phyloP scores from a whole-genome alignment of 2,888 invertebrate genomes.

The Himalopsyche japonica region DNA sequence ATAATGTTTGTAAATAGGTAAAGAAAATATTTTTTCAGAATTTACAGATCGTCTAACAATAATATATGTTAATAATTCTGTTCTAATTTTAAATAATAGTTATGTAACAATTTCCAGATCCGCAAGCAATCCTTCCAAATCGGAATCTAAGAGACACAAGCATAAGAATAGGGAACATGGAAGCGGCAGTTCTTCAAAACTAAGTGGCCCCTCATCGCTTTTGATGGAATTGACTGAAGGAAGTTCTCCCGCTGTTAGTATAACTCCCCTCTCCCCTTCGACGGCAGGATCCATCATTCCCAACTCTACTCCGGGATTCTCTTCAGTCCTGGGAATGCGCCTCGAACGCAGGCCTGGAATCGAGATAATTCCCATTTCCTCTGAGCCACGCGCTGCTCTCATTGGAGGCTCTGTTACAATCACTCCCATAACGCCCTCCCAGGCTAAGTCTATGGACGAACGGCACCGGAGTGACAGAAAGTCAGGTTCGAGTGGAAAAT shows the following conservation, averaged over 20 bases:
- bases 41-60: too few species aligned
- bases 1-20: too few species aligned
- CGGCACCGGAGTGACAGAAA: slow-evolving; percentile 56
- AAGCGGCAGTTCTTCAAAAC: slow-evolving; percentile 45
- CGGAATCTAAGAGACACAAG: slow-evolving; percentile 64
- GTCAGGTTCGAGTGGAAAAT: slow-evolving; percentile 53
- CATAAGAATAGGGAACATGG: slow-evolving; percentile 62
- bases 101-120: neutral
- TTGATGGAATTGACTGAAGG: slow-evolving; percentile 62
- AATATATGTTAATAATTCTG: too few species aligned
- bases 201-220: slow-evolving; percentile 51
- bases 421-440: slow-evolving; percentile 73
- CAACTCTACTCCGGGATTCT: slow-evolving; percentile 63
- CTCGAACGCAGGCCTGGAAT: slow-evolving; percentile 76
- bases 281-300: slow-evolving; percentile 65
- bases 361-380: slow-evolving; percentile 81
- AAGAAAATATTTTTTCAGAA: too few species aligned
- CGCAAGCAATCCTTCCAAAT: slow-evolving; percentile 48
- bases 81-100: neutral
- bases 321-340: slow-evolving; percentile 64
- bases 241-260: slow-evolving; percentile 58
- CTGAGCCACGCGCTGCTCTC: slow-evolving; percentile 65
- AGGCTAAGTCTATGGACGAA: slow-evolving; percentile 57
- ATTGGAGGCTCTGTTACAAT: slow-evolving; percentile 81
- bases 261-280: slow-evolving; percentile 55